Evolutionary conservation across 2,113 vertebrate genomes (phyloP).

Genomic region (mouse (Mus musculus)): GRCm39 chr1:70162501-70163000

Average conservation of each 20-base stretch:
- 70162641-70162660: not conserved
- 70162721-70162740: not conserved
- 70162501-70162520: fast-evolving
- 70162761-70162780: conserved; percentile 11
- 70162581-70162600: conserved; percentile 10
- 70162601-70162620: not conserved
- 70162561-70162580: not conserved
- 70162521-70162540: not conserved
- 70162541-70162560: not conserved
- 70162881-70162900: conserved; percentile 44
- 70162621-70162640: conserved; percentile 10
- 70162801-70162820: not conserved
- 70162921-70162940: conserved; percentile 54
- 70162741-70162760: conserved; percentile 33
- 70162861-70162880: not conserved
- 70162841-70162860: not conserved
- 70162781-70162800: not conserved
- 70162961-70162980: not conserved
- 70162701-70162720: not conserved
- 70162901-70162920: conserved; percentile 14
- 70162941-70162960: conserved; percentile 37
- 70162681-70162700: not conserved
- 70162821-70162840: conserved; percentile 12
- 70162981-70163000: conserved; percentile 55
- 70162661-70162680: not conserved